Conservation (phyloP, 1,140 invertebrate genomes). For the Hestina assimilis region DNA sequence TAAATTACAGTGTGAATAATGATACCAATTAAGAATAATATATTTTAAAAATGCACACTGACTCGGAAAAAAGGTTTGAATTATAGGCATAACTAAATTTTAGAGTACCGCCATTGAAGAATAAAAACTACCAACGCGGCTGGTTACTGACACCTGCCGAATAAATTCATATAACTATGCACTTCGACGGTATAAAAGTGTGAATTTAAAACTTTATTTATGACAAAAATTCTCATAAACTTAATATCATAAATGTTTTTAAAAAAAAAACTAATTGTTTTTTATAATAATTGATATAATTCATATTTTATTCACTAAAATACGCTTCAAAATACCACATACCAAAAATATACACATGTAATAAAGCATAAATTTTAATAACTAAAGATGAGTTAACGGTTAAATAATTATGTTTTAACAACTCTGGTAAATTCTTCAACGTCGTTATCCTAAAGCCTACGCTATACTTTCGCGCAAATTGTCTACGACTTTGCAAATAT, state of each 20-base stretch:
- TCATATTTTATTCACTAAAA: too few relatives aligned
- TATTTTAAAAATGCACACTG: background rate
- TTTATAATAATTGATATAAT: too few relatives aligned
- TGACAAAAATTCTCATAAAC: constrained; percentile 1
- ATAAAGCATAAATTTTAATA: too few relatives aligned
- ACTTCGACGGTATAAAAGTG: background rate
- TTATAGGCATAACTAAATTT: background rate
- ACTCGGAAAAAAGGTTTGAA: background rate
- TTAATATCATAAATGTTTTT: background rate
- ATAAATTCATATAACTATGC: background rate
- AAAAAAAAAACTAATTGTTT: too few relatives aligned
- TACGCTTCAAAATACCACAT: too few relatives aligned
- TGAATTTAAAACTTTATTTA: background rate
- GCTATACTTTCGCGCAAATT: too few relatives aligned
- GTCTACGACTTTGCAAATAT: too few relatives aligned
- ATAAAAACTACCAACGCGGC: background rate
- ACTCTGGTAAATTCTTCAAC: too few relatives aligned
- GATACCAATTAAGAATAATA: constrained; percentile 16
- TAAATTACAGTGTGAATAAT: constrained; percentile 18
- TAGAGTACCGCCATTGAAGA: background rate
- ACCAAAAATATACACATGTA: too few relatives aligned
- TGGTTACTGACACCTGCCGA: background rate
- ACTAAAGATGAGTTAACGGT: too few relatives aligned
- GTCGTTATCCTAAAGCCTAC: too few relatives aligned
- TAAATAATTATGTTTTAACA: too few relatives aligned